Evolutionary conservation across 2,888 invertebrate genomes (phyloP).

Genomic region (Chalcosyrphus nemorum): DNA sequence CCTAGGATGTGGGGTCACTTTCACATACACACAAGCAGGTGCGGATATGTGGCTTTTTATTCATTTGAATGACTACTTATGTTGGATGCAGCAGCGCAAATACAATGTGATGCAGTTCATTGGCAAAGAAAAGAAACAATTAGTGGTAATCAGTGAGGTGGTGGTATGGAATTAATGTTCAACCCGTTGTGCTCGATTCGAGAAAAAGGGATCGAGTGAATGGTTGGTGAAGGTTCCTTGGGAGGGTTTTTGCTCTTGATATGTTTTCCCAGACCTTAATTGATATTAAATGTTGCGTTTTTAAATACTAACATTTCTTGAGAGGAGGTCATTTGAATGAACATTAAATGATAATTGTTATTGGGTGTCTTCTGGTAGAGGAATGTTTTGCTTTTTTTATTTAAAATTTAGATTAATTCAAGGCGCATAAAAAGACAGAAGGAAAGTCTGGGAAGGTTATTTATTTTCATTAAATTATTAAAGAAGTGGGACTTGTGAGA

Average conservation of each 20-base stretch:
- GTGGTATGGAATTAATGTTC: slow-evolving; percentile 58
- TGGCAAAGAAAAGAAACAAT: slow-evolving; percentile 53
- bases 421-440: not conserved
- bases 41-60: slow-evolving; percentile 57
- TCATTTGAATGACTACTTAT: too few species aligned
- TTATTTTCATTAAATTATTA: slow-evolving; percentile 16
- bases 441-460: slow-evolving; percentile 2
- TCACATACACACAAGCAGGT: not conserved
- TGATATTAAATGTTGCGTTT: slow-evolving; percentile 68
- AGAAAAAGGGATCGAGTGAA: slow-evolving; percentile 55
- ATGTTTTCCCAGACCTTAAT: slow-evolving; percentile 69
- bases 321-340: slow-evolving; percentile 47
- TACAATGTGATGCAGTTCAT: slow-evolving; percentile 61
- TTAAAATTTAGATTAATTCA: slow-evolving; percentile 43
- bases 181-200: slow-evolving; percentile 58
- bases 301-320: slow-evolving; percentile 6
- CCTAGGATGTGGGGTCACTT: slow-evolving; percentile 49
- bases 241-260: slow-evolving; percentile 56
- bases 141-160: slow-evolving; percentile 65
- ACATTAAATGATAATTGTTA: slow-evolving; percentile 54
- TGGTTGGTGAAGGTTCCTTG: not conserved
- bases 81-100: slow-evolving; percentile 16
- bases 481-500: too few species aligned
- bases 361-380: not conserved
- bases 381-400: slow-evolving; percentile 40